These are phyloP conservation scores for Hartigia nigra DNA, from an alignment of 2,888 invertebrate species.

Conservation along the genomic window DNA sequence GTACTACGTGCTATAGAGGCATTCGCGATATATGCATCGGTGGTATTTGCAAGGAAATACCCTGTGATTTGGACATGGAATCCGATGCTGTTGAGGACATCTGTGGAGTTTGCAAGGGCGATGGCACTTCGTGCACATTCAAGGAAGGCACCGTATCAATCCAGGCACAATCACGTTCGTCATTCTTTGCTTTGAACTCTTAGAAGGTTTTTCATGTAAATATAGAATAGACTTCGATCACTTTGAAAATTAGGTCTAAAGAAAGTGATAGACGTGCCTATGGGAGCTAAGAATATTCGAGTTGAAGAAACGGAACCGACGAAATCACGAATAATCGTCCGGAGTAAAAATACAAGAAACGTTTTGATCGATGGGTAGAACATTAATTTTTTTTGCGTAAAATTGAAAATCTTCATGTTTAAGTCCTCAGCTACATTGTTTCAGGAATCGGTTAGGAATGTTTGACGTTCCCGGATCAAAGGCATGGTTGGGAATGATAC, in stretches of 20 bases:
- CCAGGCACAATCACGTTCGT: conserved; percentile 45
- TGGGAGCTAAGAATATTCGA: conserved; percentile 67
- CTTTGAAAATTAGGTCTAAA: conserved; percentile 29
- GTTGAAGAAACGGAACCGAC: conserved; percentile 68
- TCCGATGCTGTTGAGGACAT: conserved; percentile 70
- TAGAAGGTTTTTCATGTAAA: not conserved
- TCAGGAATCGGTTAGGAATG: conserved; percentile 58
- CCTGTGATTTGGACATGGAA: conserved; percentile 70
- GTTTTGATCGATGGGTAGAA: conserved; percentile 68
- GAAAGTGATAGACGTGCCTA: conserved; percentile 65
- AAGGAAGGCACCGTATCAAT: conserved; percentile 62
- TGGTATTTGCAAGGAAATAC: conserved; percentile 68
- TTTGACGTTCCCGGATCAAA: conserved; percentile 56
- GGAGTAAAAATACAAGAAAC: conserved; percentile 60
- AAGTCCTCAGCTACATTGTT: conserved; percentile 29
- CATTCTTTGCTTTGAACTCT: not conserved
- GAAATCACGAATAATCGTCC: conserved; percentile 68
- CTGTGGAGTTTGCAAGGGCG: conserved; percentile 75
- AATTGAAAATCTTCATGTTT: conserved; percentile 11
- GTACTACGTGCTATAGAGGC: conserved; percentile 68
- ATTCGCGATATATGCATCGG: conserved; percentile 69
- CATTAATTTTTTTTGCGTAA: not conserved
- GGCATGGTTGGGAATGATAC: conserved; percentile 62
- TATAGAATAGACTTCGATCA: not conserved
- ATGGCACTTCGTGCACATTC: conserved; percentile 69